Conservation (phyloP, 2,113 vertebrate species). For the Oryzias curvinotus region DNA sequence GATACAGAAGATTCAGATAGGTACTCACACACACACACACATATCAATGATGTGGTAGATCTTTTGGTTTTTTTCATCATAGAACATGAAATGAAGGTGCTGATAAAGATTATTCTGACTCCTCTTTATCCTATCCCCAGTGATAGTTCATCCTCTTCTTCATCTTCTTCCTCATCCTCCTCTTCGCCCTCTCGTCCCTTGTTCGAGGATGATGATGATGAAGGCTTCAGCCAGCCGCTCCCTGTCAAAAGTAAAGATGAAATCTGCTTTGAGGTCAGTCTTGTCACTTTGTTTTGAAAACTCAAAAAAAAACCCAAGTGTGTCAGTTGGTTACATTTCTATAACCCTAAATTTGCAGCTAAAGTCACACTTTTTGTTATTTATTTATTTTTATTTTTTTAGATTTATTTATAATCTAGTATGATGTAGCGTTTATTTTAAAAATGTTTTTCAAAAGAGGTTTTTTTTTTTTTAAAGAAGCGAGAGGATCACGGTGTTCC, state of each 20-base stretch:
- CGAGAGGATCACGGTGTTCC: too few species aligned
- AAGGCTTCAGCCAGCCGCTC: conserved; percentile 58
- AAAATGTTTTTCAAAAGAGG: too few species aligned
- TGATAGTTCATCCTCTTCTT: conserved; percentile 62
- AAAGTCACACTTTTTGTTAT: too few species aligned
- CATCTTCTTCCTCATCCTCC: conserved; percentile 52
- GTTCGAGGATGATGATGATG: conserved; percentile 47
- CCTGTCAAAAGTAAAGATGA: conserved; percentile 58
- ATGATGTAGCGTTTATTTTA: too few species aligned
- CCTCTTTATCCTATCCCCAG: conserved; percentile 21
- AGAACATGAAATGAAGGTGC: too few species aligned
- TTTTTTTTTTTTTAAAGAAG: too few species aligned
- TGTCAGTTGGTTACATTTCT: too few species aligned
- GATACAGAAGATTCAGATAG: conserved; percentile 58
- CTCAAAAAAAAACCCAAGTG: too few species aligned
- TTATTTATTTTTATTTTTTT: too few species aligned
- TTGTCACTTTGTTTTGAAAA: neutral
- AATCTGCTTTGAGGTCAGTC: conserved; percentile 59
- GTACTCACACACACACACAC: conserved; percentile 23
- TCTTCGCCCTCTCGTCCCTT: conserved; percentile 22
- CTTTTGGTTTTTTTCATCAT: neutral
- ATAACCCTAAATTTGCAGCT: too few species aligned
- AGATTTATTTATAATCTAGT: too few species aligned
- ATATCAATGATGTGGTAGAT: neutral
- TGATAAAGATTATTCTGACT: neutral